Evolutionary conservation across 2,797 vertebrate species (phyloP).

Genomic region (Parauchenoglanis ngamensis): DNA sequence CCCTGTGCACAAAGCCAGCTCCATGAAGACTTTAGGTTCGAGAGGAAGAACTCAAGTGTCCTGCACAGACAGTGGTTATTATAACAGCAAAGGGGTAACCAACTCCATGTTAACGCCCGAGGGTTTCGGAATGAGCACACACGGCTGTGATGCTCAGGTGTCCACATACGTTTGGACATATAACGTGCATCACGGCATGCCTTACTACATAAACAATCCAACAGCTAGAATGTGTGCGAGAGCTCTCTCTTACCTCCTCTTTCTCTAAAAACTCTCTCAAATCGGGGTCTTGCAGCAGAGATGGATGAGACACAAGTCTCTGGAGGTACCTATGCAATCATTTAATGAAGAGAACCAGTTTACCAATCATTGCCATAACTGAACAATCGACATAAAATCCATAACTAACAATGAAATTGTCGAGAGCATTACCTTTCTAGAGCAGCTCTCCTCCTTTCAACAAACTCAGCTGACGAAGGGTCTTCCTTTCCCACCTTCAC

Average conservation of each 20-base stretch:
- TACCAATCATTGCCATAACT: neutral
- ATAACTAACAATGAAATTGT: neutral
- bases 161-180: neutral
- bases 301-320: constrained; percentile 89
- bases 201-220: neutral
- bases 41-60: neutral
- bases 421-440: constrained; percentile 71
- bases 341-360: neutral
- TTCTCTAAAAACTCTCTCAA: constrained; percentile 96
- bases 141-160: neutral
- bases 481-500: constrained; percentile 98
- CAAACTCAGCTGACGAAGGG: constrained; percentile 92
- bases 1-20: neutral
- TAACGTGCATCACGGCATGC: neutral
- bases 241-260: constrained; percentile 83
- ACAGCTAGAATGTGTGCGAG: neutral
- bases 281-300: constrained; percentile 93
- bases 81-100: neutral
- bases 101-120: neutral
- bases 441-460: constrained; percentile 87
- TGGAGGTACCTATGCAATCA: constrained; percentile 83
- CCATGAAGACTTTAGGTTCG: too few relatives aligned
- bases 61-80: neutral
- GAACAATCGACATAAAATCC: neutral
- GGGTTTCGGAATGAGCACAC: neutral